These are phyloP conservation scores for Apteryx mantelli DNA, from an alignment of 2,113 vertebrate species.

Conservation along the genomic window DNA sequence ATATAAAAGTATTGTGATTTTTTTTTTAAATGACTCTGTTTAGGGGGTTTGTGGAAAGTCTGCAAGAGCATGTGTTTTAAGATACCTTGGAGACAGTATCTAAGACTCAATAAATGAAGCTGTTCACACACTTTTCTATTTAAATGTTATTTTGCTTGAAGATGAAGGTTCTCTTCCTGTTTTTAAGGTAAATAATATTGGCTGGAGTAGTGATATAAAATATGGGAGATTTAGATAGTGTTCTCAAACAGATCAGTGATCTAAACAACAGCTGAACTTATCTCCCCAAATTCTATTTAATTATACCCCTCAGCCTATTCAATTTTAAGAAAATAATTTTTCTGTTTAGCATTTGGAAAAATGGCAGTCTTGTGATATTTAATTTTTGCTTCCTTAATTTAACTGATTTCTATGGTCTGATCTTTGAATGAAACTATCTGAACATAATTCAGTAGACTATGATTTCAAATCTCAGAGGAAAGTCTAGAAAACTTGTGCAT, in stretches of 20 bases:
- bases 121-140: not conserved
- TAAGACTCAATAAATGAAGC: conserved; percentile 4
- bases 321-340: not conserved
- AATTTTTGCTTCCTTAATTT: not conserved
- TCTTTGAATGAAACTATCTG: conserved; percentile 13
- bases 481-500: not conserved
- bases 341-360: not conserved
- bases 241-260: not conserved
- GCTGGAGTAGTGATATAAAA: not conserved
- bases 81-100: not conserved
- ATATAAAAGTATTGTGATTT: not conserved
- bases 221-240: not conserved
- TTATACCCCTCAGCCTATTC: not conserved
- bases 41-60: not conserved
- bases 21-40: not conserved
- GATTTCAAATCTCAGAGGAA: conserved; percentile 48
- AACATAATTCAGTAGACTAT: conserved; percentile 2
- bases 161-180: not conserved
- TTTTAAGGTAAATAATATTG: not conserved
- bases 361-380: not conserved
- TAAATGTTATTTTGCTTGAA: not conserved
- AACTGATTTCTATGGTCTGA: not conserved
- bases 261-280: not conserved
- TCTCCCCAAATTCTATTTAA: not conserved
- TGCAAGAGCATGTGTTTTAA: not conserved